A percentile compares a stretch with the other conserved stretches of the same genome.
Conservation (phyloP, 2,888 invertebrate genomes). For the Drosophila bunnanda region DNA sequence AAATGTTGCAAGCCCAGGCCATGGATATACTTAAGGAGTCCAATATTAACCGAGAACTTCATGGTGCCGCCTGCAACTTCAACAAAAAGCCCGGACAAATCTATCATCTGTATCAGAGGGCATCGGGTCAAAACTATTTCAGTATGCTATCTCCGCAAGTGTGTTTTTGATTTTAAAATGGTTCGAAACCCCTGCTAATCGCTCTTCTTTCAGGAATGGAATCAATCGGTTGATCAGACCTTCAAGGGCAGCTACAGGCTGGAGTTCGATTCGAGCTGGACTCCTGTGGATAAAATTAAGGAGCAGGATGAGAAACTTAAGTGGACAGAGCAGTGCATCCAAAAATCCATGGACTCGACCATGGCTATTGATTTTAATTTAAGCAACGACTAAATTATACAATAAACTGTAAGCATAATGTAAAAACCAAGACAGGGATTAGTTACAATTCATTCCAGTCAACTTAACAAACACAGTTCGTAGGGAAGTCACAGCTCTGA, state of each 20-base stretch:
- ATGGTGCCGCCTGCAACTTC: constrained; percentile 91
- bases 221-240: constrained; percentile 86
- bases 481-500: not conserved
- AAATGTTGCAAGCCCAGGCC: constrained; percentile 88
- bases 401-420: not conserved
- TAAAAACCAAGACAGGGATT: not conserved
- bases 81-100: constrained; percentile 89
- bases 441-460: not conserved
- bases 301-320: constrained; percentile 80
- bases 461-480: not conserved
- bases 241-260: constrained; percentile 89
- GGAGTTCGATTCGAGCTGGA: constrained; percentile 90
- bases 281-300: constrained; percentile 85
- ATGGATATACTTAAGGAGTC: constrained; percentile 87
- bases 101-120: constrained; percentile 89
- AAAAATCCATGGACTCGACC: constrained; percentile 21
- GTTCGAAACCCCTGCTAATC: not conserved
- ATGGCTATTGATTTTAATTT: constrained; percentile 72
- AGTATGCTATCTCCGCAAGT: constrained; percentile 91
- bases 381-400: constrained; percentile 15
- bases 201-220: constrained; percentile 88
- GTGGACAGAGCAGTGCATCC: constrained; percentile 73
- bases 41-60: constrained; percentile 86
- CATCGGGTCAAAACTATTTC: constrained; percentile 89
- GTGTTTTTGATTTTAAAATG: not conserved